Conservation (phyloP, 2,113 vertebrate species). For the Tenebrosternarchus preto region DNA sequence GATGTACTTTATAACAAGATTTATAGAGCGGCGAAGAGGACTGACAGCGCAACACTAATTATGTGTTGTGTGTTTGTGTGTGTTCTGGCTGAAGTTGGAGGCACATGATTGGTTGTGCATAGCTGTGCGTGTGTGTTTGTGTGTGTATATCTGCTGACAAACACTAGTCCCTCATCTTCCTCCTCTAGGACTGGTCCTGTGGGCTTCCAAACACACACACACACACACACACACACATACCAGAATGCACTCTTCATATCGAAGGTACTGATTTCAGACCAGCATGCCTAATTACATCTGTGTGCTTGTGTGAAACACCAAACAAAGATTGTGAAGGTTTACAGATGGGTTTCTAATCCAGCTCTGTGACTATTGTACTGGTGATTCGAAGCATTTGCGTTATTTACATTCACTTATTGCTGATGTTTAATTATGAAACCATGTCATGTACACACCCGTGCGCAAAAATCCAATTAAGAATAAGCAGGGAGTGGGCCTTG, state of each 20-base stretch:
- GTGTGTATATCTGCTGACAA: no score
- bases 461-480: conserved; percentile 9
- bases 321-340: not conserved
- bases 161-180: no score
- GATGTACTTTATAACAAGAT: not conserved
- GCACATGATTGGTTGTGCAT: no score
- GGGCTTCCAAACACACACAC: not conserved
- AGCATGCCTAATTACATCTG: not conserved
- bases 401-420: conserved; percentile 17
- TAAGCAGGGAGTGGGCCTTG: not conserved
- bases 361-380: not conserved
- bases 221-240: not conserved
- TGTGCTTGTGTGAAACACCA: not conserved
- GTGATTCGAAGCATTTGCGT: not conserved
- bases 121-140: no score
- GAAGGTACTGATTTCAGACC: no score
- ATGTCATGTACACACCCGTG: conserved; percentile 14
- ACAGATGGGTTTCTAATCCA: not conserved
- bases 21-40: not conserved
- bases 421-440: conserved; percentile 28
- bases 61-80: not conserved
- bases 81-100: not conserved
- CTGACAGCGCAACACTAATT: not conserved
- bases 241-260: no score
- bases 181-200: no score